These are phyloP conservation scores for Corvus hawaiiensis DNA, from an alignment of 2,113 vertebrate species.

Conservation along the genomic window DNA sequence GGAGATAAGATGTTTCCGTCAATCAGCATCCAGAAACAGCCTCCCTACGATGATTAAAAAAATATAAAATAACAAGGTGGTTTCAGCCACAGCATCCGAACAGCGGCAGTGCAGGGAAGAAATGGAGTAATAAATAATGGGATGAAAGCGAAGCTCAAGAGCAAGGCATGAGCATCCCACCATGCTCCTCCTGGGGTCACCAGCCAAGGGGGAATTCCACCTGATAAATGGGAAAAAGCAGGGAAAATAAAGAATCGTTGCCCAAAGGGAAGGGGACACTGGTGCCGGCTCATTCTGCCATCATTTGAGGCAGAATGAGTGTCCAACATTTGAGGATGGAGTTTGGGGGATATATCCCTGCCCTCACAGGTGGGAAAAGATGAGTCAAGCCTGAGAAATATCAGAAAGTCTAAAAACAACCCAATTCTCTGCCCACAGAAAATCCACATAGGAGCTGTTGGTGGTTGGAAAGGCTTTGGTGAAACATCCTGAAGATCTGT, in stretches of 20 bases:
- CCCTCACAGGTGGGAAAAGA: not conserved
- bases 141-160: not conserved
- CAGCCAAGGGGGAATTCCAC: not conserved
- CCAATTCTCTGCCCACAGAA: not conserved
- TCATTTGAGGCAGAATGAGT: no score
- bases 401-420: not conserved
- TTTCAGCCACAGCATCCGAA: not conserved
- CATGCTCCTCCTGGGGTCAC: not conserved
- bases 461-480: not conserved
- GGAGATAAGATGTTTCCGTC: constrained; percentile 45
- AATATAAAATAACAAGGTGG: not conserved
- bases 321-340: accelerated
- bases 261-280: not conserved
- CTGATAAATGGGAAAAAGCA: not conserved
- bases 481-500: not conserved
- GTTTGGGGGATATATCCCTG: not conserved
- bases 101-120: accelerated
- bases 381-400: not conserved
- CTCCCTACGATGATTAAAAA: constrained; percentile 19
- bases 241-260: not conserved
- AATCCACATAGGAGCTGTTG: not conserved
- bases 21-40: constrained; percentile 30
- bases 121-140: not conserved
- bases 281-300: accelerated
- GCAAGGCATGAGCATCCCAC: accelerated